Percentiles rank a stretch among this genome's conserved stretches.
phyloP scores from a whole-genome alignment of 2,797 vertebrate genomes.

The Clarias platycephalus region DNA sequence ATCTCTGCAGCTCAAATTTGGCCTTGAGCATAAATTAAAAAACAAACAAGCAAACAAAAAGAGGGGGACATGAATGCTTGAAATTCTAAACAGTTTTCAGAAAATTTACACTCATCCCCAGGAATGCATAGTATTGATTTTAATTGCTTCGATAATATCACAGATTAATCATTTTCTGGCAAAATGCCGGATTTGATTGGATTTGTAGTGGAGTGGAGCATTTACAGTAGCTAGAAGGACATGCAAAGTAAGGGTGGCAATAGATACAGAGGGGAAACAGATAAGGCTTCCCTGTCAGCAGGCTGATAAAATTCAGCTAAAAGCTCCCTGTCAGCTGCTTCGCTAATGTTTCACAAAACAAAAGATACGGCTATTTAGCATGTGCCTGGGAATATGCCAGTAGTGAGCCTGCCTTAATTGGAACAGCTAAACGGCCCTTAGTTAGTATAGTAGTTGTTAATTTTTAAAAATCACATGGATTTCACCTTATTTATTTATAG shows the following conservation, averaged over 20 bases:
- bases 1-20: background rate
- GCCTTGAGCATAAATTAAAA: slow-evolving; percentile 6
- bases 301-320: slow-evolving; percentile 67
- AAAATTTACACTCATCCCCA: background rate
- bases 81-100: background rate
- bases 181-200: background rate
- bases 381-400: slow-evolving; percentile 66
- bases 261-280: background rate
- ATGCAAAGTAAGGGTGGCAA: slow-evolving; percentile 23
- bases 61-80: background rate
- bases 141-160: background rate
- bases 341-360: slow-evolving; percentile 65
- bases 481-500: background rate
- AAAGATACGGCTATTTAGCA: slow-evolving; percentile 63
- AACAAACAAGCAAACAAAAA: background rate
- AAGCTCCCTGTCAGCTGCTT: slow-evolving; percentile 57
- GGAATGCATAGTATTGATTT: background rate
- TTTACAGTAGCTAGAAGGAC: slow-evolving; percentile 54
- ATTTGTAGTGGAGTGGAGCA: background rate
- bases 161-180: background rate
- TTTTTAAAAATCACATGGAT: background rate
- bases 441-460: slow-evolving; percentile 68
- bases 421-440: slow-evolving; percentile 54
- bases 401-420: slow-evolving; percentile 64
- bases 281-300: slow-evolving; percentile 66